These are phyloP conservation scores for Trinectes maculatus DNA, from an alignment of 2,113 vertebrate species.

Conservation along the genomic window DNA sequence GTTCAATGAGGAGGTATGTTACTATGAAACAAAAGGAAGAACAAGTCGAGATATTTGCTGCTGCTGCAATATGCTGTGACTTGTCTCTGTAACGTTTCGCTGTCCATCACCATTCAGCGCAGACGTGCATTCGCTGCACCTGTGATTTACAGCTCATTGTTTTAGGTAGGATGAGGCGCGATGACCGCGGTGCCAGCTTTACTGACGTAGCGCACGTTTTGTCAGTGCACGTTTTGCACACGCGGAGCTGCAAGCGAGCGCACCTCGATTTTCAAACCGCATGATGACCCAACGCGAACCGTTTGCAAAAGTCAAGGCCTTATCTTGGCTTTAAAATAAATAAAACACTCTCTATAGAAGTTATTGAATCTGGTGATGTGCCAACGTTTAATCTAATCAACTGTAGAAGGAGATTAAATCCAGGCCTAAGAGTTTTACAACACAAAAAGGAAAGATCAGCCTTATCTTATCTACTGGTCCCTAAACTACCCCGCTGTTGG, in stretches of 20 bases:
- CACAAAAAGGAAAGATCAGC: conserved; percentile 7
- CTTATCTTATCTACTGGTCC: conserved; percentile 48
- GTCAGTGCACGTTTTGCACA: conserved; percentile 7
- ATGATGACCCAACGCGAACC: background rate
- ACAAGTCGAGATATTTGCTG: conserved; percentile 42
- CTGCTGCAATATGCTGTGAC: conserved; percentile 31
- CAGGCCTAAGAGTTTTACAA: conserved; percentile 43
- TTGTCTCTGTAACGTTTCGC: conserved; percentile 43
- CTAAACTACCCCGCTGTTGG: background rate
- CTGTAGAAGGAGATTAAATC: conserved; percentile 26
- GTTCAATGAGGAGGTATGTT: conserved; percentile 45
- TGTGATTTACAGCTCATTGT: conserved; percentile 2
- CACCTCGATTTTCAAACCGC: conserved; percentile 6
- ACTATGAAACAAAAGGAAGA: conserved; percentile 37
- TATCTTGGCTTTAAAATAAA: conserved; percentile 49
- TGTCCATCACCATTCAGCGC: conserved; percentile 34
- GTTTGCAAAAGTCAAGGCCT: conserved; percentile 46
- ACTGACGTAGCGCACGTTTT: conserved; percentile 22
- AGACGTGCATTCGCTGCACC: conserved; percentile 12
- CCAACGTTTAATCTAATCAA: conserved; percentile 67
- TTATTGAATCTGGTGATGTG: conserved; percentile 53
- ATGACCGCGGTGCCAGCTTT: conserved; percentile 12
- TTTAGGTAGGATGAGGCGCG: background rate
- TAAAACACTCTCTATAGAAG: conserved; percentile 44
- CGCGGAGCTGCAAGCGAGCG: background rate